A percentile compares a stretch with the other conserved stretches of the same genome.
phyloP scores from a whole-genome alignment of 2,113 vertebrate genomes.

The Noctilio leporinus region DNA sequence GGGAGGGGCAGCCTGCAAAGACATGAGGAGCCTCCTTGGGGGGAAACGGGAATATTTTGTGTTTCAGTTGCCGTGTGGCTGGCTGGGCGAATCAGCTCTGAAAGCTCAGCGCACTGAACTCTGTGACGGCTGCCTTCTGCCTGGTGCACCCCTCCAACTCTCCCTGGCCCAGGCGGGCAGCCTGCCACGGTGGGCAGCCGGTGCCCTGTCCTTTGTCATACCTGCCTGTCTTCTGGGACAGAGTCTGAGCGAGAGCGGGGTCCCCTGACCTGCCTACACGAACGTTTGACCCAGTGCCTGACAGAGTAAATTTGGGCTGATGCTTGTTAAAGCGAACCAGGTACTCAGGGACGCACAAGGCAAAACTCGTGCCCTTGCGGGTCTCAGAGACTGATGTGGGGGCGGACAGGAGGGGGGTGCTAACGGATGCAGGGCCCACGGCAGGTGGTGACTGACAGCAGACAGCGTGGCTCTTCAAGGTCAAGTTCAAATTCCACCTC shows the following conservation, averaged over 20 bases:
- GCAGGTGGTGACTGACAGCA: neutral
- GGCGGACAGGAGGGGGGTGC: too few species aligned
- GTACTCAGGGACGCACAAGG: neutral
- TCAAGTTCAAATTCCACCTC: neutral
- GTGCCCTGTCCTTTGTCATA: fast-evolving
- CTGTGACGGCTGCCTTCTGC: too few species aligned
- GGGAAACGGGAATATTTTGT: too few species aligned
- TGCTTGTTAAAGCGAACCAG: neutral
- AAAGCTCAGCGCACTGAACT: neutral
- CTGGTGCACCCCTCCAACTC: neutral
- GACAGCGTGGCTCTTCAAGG: neutral
- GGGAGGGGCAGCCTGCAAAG: neutral
- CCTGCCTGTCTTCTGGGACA: neutral
- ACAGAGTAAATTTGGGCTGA: neutral
- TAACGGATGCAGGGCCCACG: neutral
- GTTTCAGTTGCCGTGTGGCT: neutral
- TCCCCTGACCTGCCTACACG: neutral
- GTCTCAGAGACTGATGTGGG: neutral
- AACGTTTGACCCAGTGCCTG: neutral
- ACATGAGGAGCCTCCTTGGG: neutral
- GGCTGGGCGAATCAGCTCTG: neutral
- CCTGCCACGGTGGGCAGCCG: fast-evolving
- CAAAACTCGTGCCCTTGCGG: neutral
- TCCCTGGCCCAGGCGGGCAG: neutral
- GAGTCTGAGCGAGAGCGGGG: neutral